Evolutionary conservation across 2,797 vertebrate genomes (phyloP).

Genomic region (Eidolon dupreanum): DNA sequence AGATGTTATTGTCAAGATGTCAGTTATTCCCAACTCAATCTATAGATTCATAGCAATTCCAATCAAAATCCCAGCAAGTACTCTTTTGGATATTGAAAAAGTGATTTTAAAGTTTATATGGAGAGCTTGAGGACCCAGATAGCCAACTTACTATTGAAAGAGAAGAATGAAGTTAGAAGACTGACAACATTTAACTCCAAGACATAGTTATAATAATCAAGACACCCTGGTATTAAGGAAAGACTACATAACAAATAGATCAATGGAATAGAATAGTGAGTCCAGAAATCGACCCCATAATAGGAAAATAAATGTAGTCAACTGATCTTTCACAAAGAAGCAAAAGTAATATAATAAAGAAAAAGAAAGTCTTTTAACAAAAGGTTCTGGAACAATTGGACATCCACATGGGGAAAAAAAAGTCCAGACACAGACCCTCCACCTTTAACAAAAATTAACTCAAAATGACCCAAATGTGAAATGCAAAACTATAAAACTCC

Average conservation of each 20-base stretch:
- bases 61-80: not conserved
- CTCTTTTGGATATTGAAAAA: not conserved
- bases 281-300: not conserved
- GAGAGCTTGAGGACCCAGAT: not conserved
- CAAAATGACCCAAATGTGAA: not conserved
- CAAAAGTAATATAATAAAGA: not conserved
- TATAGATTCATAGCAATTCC: not conserved
- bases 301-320: not conserved
- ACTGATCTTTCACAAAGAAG: not conserved
- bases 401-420: not conserved
- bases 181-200: not conserved
- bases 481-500: not conserved
- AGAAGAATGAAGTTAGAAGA: not conserved
- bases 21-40: not conserved
- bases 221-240: not conserved
- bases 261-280: not conserved
- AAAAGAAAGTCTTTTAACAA: not conserved
- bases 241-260: not conserved
- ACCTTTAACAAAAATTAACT: not conserved
- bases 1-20: not conserved
- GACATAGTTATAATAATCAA: not conserved
- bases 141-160: not conserved
- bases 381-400: not conserved
- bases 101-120: not conserved
- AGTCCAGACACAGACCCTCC: not conserved